A percentile compares a stretch with the other conserved stretches of the same genome.
These are phyloP conservation scores for Cheilosia vulpina DNA, from an alignment of 2,888 invertebrate genomes.

Conservation along the genomic window DNA sequence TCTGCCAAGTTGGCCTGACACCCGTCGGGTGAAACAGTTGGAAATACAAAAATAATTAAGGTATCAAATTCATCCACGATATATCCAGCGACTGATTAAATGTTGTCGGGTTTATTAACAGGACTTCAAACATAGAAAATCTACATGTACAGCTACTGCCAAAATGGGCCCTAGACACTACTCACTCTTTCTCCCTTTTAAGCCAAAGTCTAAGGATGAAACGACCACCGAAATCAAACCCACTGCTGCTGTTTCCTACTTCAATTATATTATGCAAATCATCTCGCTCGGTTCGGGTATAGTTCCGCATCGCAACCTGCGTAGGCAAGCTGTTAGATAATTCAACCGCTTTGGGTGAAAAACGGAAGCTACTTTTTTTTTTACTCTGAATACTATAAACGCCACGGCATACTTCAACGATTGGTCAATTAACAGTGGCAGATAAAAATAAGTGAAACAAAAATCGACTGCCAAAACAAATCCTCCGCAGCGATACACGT, in stretches of 20 bases:
- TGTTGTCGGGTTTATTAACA: too few relatives aligned
- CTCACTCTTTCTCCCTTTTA: too few relatives aligned
- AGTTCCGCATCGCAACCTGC: not conserved
- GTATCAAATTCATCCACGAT: too few relatives aligned
- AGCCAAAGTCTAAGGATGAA: too few relatives aligned
- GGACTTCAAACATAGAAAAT: too few relatives aligned
- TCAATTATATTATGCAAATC: not conserved
- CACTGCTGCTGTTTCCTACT: not conserved
- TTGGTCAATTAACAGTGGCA: constrained; percentile 33
- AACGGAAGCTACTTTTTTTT: not conserved
- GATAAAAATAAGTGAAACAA: not conserved
- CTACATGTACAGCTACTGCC: too few relatives aligned
- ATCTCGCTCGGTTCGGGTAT: not conserved
- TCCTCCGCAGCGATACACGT: constrained; percentile 47
- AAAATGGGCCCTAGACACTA: too few relatives aligned
- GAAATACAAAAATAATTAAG: too few relatives aligned
- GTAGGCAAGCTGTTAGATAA: constrained; percentile 4
- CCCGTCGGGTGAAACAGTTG: too few relatives aligned
- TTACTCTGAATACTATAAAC: not conserved
- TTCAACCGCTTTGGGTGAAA: not conserved
- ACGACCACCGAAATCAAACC: too few relatives aligned
- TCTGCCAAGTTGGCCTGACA: too few relatives aligned
- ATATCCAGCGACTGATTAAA: too few relatives aligned
- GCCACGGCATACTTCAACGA: not conserved
- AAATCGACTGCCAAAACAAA: constrained; percentile 11